These are phyloP conservation scores for Pararge aegeria DNA, from an alignment of 1,140 invertebrate genomes.

Conservation along the genomic window DNA sequence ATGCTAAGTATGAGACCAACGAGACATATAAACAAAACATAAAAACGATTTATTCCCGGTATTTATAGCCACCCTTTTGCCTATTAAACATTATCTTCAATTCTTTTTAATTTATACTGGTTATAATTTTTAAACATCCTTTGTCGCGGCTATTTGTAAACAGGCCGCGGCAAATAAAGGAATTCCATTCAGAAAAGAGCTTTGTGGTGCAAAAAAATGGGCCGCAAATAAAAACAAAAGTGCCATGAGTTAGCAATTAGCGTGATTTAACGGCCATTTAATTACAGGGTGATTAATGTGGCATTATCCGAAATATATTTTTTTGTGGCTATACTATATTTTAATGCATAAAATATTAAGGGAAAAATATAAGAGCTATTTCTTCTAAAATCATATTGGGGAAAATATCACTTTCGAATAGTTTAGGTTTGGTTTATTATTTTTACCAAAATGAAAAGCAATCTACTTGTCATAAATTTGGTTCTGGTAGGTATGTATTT, in stretches of 20 bases:
- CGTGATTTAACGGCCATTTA: constrained; percentile 76
- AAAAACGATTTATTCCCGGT: too few relatives aligned
- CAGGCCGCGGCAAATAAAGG: constrained; percentile 71
- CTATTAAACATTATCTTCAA: constrained; percentile 29
- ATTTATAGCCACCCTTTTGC: constrained; percentile 9
- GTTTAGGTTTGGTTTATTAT: too few relatives aligned
- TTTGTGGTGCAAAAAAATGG: constrained; percentile 62
- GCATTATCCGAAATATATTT: constrained; percentile 47
- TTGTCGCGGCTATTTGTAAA: constrained; percentile 72
- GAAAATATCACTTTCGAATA: too few relatives aligned
- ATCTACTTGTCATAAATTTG: too few relatives aligned
- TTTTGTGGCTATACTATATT: constrained; percentile 40
- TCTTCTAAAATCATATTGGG: too few relatives aligned
- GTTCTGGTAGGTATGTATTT: too few relatives aligned
- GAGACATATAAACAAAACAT: too few relatives aligned
- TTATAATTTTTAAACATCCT: constrained; percentile 69
- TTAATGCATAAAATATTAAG: constrained; percentile 20
- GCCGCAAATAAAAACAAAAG: constrained; percentile 69
- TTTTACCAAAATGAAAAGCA: too few relatives aligned
- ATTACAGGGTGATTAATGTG: constrained; percentile 69
- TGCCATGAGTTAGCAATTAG: constrained; percentile 66
- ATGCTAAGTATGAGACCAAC: too few relatives aligned
- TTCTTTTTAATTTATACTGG: constrained; percentile 63
- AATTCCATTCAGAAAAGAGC: constrained; percentile 63
- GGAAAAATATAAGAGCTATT: background rate